A percentile compares a stretch with the other conserved stretches of the same genome.
Evolutionary conservation across 2,113 vertebrate genomes (phyloP).

Genomic region (Tretioscincus oriximinensis): DNA sequence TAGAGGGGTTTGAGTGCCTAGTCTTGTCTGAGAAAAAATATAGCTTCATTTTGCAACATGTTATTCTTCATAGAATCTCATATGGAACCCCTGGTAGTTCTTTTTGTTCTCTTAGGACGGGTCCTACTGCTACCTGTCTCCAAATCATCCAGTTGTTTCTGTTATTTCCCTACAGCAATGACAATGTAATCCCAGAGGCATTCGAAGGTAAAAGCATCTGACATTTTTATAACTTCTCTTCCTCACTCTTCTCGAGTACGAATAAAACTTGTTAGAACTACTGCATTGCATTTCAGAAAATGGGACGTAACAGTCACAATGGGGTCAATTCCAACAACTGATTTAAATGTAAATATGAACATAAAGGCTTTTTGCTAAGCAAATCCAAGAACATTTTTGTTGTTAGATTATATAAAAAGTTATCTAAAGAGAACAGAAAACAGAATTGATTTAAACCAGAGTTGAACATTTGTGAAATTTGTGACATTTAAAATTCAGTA

Average conservation of each 20-base stretch:
- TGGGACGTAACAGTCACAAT: background rate
- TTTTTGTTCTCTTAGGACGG: constrained; percentile 8
- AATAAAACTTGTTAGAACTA: constrained; percentile 6
- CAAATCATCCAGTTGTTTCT: constrained; percentile 31
- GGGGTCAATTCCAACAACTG: background rate
- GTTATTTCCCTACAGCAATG: constrained; percentile 30
- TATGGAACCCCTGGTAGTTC: constrained; percentile 9
- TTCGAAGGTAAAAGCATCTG: background rate
- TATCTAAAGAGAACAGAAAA: no score
- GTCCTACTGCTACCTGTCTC: constrained; percentile 21
- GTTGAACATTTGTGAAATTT: no score
- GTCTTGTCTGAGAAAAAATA: constrained; percentile 15
- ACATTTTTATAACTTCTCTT: constrained; percentile 19
- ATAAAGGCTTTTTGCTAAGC: background rate
- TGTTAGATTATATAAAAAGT: background rate
- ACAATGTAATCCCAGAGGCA: constrained; percentile 12
- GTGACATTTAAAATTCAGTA: no score
- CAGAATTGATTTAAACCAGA: no score
- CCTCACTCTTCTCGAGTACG: background rate
- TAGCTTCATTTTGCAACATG: constrained; percentile 25
- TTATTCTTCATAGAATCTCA: constrained; percentile 21
- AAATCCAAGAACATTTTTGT: background rate
- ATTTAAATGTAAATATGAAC: background rate
- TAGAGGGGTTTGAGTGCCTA: background rate
- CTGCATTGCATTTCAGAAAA: background rate